A percentile compares a stretch with the other conserved stretches of the same genome.
These are phyloP conservation scores for Nibea albiflora DNA, from an alignment of 2,113 vertebrate species.

Conservation along the genomic window DNA sequence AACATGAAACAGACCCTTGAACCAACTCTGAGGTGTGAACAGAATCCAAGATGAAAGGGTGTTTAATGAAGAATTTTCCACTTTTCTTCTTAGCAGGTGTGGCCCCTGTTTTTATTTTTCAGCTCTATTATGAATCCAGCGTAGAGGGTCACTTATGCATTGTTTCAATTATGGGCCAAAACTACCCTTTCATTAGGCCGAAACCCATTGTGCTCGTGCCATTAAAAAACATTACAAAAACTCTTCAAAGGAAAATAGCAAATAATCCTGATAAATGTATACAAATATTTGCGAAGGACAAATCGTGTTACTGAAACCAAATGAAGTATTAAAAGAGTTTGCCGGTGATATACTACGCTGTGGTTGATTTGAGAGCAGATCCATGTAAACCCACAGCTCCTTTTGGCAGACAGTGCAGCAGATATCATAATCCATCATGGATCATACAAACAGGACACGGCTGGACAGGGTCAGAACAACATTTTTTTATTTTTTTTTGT, in stretches of 20 bases:
- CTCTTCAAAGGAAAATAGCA: not conserved
- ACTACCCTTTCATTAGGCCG: conserved; percentile 7
- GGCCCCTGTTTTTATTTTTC: conserved; percentile 65
- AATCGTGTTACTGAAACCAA: conserved; percentile 25
- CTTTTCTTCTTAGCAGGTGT: conserved; percentile 64
- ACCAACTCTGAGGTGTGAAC: conserved; percentile 61
- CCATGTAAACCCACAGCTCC: conserved; percentile 17
- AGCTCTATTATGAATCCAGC: conserved; percentile 50
- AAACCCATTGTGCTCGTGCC: not conserved
- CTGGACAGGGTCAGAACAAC: conserved; percentile 29
- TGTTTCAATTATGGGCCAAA: conserved; percentile 52
- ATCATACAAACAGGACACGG: conserved; percentile 13
- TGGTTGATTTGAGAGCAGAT: conserved; percentile 38
- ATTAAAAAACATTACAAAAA: conserved; percentile 34
- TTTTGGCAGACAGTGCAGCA: conserved; percentile 38
- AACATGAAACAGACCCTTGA: conserved; percentile 64
- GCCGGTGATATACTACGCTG: not conserved
- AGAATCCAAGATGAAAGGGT: conserved; percentile 66
- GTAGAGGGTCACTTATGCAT: conserved; percentile 22
- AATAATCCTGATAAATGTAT: conserved; percentile 17
- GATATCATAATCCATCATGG: conserved; percentile 41
- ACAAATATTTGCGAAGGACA: conserved; percentile 25
- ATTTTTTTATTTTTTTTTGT: conserved; percentile 2
- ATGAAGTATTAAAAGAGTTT: conserved; percentile 16
- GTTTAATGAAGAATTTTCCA: conserved; percentile 58